Evolutionary conservation across 2,113 vertebrate species (phyloP).

Genomic region (Romanogobio albipinnatus): DNA sequence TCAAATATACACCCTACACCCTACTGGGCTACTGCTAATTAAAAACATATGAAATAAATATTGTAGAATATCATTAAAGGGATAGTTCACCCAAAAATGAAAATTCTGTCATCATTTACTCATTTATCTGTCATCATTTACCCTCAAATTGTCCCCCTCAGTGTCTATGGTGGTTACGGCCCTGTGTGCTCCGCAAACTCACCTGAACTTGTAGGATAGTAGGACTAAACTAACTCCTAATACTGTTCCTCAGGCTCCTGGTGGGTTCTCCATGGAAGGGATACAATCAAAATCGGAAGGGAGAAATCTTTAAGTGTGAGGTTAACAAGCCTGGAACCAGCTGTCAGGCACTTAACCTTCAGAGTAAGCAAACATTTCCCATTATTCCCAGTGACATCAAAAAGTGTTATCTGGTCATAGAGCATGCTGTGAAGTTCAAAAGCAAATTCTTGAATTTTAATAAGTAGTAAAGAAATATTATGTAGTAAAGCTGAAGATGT

Average conservation of each 20-base stretch:
- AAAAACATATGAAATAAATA: too few species aligned
- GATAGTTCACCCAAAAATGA: too few species aligned
- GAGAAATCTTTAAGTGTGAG: slow-evolving; percentile 83
- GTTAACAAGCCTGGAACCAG: slow-evolving; percentile 53
- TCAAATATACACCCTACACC: slow-evolving; percentile 34
- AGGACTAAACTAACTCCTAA: not conserved
- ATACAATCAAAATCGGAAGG: slow-evolving; percentile 78
- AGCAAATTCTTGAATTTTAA: not conserved
- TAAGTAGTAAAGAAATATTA: not conserved
- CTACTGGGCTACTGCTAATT: not conserved
- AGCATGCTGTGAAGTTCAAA: not conserved
- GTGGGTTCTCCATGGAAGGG: slow-evolving; percentile 85
- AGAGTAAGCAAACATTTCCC: slow-evolving; percentile 69
- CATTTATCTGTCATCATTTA: too few species aligned
- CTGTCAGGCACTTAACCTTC: slow-evolving; percentile 79
- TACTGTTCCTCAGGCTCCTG: slow-evolving; percentile 73
- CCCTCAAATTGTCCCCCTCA: too few species aligned
- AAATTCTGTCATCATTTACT: too few species aligned
- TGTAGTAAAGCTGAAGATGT: not conserved
- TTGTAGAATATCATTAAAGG: not conserved
- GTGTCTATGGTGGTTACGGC: too few species aligned
- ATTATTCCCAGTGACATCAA: slow-evolving; percentile 13
- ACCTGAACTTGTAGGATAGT: not conserved
- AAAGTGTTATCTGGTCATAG: not conserved
- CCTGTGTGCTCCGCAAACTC: not conserved